These are phyloP conservation scores for Ephestia elutella DNA, from an alignment of 1,140 invertebrate genomes.

Conservation along the genomic window DNA sequence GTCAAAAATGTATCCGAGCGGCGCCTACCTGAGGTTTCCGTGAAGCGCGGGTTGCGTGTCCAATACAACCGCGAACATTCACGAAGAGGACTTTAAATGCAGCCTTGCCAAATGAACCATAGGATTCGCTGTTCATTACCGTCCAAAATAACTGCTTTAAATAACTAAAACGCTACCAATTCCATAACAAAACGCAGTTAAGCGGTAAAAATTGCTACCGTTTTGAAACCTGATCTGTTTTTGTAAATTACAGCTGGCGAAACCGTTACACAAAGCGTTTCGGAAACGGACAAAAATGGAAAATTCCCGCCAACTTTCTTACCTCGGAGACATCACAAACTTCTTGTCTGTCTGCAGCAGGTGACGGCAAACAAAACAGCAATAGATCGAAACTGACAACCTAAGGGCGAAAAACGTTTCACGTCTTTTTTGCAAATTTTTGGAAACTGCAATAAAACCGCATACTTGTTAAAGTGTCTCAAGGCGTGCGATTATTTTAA, in stretches of 20 bases:
- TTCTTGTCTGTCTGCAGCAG: constrained; percentile 24
- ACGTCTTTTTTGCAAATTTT: constrained; percentile 42
- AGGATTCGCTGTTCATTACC: constrained; percentile 10
- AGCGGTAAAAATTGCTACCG: constrained; percentile 23
- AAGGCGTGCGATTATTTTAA: constrained; percentile 37
- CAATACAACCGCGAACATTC: constrained; percentile 42
- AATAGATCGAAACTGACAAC: constrained; percentile 46
- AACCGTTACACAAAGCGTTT: constrained; percentile 6
- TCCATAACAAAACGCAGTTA: constrained; percentile 4
- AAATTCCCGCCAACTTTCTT: constrained; percentile 19
- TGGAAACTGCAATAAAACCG: constrained; percentile 61
- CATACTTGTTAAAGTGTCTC: constrained; percentile 48
- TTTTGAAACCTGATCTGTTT: constrained; percentile 8
- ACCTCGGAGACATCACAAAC: constrained; percentile 23
- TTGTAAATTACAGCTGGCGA: not conserved
- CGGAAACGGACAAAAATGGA: constrained; percentile 6
- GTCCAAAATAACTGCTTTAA: constrained; percentile 7
- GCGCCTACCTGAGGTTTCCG: constrained; percentile 44
- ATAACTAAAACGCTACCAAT: constrained; percentile 5
- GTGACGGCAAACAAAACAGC: constrained; percentile 44
- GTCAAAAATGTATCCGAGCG: constrained; percentile 32
- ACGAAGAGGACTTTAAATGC: constrained; percentile 35
- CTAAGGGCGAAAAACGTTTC: constrained; percentile 37
- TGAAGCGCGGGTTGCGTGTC: constrained; percentile 41
- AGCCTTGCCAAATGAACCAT: constrained; percentile 23